Conservation (phyloP, 2,797 vertebrate species). For the Pangasius djambal region DNA sequence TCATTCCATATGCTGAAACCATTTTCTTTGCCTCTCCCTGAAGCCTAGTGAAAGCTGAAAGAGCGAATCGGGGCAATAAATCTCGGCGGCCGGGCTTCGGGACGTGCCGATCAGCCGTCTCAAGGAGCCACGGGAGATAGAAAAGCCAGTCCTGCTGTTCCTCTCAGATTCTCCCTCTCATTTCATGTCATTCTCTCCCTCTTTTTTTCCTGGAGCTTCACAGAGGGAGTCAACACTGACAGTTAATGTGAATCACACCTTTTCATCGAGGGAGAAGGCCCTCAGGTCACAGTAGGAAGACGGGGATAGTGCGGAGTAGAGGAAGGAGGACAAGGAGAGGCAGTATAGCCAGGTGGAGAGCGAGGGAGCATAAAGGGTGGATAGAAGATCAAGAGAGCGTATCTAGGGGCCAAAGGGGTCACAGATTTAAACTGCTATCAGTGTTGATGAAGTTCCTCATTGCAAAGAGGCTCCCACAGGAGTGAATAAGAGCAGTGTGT, state of each 20-base stretch:
- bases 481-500: slow-evolving; percentile 72
- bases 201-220: slow-evolving; percentile 28
- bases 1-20: slow-evolving; percentile 62
- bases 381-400: slow-evolving; percentile 10
- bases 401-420: slow-evolving; percentile 51
- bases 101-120: slow-evolving; percentile 47
- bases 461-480: slow-evolving; percentile 58
- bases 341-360: slow-evolving; percentile 5
- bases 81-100: slow-evolving; percentile 45
- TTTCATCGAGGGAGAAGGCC: slow-evolving; percentile 24
- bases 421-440: slow-evolving; percentile 53
- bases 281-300: not conserved
- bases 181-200: not conserved
- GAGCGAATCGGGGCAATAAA: slow-evolving; percentile 55
- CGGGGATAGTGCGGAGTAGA: not conserved
- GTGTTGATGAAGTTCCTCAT: slow-evolving; percentile 57
- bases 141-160: slow-evolving; percentile 45
- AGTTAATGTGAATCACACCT: slow-evolving; percentile 53
- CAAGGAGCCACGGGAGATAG: slow-evolving; percentile 46
- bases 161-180: slow-evolving; percentile 36
- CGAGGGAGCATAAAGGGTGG: not conserved
- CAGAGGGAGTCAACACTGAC: slow-evolving; percentile 27
- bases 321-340: slow-evolving; percentile 21
- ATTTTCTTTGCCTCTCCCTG: slow-evolving; percentile 57
- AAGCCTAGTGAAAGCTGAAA: slow-evolving; percentile 59